Percentiles rank a stretch among this genome's conserved stretches.
Conservation (phyloP, 2,888 invertebrate genomes). For the Caprella mutica region DNA sequence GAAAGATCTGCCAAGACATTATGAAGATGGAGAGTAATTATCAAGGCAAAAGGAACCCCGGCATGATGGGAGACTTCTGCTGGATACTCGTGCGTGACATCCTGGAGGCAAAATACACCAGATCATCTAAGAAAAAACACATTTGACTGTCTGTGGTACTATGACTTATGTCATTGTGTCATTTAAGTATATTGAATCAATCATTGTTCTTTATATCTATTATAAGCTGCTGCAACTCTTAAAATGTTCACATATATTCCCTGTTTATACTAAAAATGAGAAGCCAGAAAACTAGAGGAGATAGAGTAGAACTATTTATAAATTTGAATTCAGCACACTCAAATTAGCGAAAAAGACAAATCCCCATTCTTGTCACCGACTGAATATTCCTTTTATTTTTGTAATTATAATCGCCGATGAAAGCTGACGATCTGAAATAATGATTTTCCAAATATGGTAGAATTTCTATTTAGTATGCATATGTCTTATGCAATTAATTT, state of each 20-base stretch:
- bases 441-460: too few relatives aligned
- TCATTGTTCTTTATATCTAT: background rate
- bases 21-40: background rate
- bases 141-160: background rate
- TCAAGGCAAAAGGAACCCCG: background rate
- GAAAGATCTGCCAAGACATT: background rate
- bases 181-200: background rate
- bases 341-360: background rate
- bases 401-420: too few relatives aligned
- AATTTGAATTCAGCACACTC: constrained; percentile 1
- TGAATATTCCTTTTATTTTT: too few relatives aligned
- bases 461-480: too few relatives aligned
- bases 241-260: background rate
- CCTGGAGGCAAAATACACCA: constrained; percentile 1
- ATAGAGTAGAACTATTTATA: background rate
- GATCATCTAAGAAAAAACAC: constrained; percentile 1
- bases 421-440: too few relatives aligned
- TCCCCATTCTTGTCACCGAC: too few relatives aligned
- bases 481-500: too few relatives aligned
- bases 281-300: background rate
- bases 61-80: background rate
- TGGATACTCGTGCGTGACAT: background rate
- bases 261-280: background rate
- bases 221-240: background rate
- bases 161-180: background rate